Conservation (phyloP, 2,113 vertebrate species). For the Opisthocomus hoazin region DNA sequence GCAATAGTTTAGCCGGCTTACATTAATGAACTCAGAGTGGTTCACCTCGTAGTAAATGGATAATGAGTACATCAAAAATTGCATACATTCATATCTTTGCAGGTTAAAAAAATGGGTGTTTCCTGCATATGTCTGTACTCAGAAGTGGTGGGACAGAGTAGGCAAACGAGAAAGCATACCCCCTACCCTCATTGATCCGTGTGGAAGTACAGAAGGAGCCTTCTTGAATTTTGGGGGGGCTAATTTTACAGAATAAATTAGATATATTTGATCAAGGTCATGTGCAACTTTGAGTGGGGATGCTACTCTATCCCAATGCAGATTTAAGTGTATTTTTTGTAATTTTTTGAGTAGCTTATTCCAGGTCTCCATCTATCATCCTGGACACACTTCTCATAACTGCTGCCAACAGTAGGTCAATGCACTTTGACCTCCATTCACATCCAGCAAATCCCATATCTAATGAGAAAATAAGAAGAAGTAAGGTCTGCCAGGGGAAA, state of each 20-base stretch:
- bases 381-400: background rate
- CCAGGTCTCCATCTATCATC: background rate
- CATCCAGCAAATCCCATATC: background rate
- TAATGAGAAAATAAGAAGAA: background rate
- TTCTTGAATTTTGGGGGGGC: background rate
- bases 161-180: background rate
- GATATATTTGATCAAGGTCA: background rate
- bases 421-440: background rate
- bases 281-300: background rate
- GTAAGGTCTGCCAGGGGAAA: background rate
- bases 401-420: background rate
- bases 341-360: background rate
- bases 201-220: background rate
- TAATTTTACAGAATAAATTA: background rate
- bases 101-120: conserved; percentile 11
- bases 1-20: background rate
- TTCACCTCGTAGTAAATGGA: conserved; percentile 22
- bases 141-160: background rate
- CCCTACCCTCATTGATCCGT: background rate
- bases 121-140: background rate
- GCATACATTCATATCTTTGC: conserved; percentile 22
- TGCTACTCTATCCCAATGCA: background rate
- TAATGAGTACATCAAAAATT: conserved; percentile 13
- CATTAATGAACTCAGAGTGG: background rate
- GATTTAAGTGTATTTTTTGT: background rate